Conservation (phyloP, 2,888 invertebrate genomes). For the Seira musarum region DNA sequence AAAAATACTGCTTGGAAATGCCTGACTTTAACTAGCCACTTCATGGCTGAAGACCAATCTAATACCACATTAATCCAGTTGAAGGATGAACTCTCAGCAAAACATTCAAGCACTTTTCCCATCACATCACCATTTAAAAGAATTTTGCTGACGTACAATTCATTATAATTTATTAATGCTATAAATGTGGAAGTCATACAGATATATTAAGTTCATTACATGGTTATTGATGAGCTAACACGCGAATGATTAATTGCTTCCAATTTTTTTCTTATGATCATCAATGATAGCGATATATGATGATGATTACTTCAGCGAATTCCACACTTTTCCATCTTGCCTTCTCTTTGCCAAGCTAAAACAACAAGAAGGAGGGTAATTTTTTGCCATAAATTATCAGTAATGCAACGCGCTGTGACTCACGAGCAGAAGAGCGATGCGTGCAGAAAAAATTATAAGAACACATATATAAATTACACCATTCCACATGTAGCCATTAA, state of each 20-base stretch:
- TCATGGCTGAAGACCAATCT: neutral
- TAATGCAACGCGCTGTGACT: too few relatives aligned
- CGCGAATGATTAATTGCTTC: conserved; percentile 12
- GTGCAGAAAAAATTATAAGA: neutral
- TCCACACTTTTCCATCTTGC: neutral
- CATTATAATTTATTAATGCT: neutral
- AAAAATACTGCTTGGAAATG: neutral
- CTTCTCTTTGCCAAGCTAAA: neutral
- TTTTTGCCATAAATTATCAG: conserved; percentile 2
- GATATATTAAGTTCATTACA: conserved; percentile 7
- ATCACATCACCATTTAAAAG: neutral
- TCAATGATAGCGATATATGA: neutral
- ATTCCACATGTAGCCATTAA: conserved; percentile 26
- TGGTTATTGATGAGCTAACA: conserved; percentile 15
- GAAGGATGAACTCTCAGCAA: conserved; percentile 1
- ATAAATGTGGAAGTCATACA: neutral
- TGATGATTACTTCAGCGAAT: conserved; percentile 6
- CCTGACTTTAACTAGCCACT: too few relatives aligned
- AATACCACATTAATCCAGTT: conserved; percentile 9
- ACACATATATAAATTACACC: neutral
- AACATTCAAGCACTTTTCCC: neutral
- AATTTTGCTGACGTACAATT: conserved; percentile 7
- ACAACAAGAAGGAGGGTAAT: neutral
- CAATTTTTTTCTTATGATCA: neutral
- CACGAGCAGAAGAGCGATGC: too few relatives aligned